Conservation (phyloP, 2,888 invertebrate genomes). For the Monochamus alternatus region DNA sequence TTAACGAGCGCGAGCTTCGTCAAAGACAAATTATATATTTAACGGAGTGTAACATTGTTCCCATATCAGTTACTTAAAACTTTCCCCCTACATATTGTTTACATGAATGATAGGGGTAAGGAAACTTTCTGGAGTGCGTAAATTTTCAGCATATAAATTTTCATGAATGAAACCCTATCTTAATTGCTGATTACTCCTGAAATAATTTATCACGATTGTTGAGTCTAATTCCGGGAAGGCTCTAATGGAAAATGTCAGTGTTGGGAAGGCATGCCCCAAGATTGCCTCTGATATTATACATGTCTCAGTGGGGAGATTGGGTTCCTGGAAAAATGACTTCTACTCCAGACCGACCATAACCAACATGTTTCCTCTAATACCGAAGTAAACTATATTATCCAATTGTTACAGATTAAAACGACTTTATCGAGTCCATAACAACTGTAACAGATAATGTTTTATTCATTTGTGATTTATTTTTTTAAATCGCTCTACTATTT, state of each 20-base stretch:
- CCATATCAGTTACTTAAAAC: constrained; percentile 31
- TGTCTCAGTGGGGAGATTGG: neutral
- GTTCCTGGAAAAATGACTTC: neutral
- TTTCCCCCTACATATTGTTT: constrained; percentile 35
- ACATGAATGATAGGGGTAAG: constrained; percentile 34
- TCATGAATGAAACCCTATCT: constrained; percentile 34
- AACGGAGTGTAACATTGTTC: constrained; percentile 31
- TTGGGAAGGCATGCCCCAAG: neutral
- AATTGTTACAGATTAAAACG: too few relatives aligned
- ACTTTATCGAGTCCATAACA: too few relatives aligned
- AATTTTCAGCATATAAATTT: constrained; percentile 35
- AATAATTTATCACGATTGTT: constrained; percentile 35
- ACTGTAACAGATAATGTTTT: too few relatives aligned
- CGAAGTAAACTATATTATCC: too few relatives aligned
- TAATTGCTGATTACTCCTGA: constrained; percentile 34
- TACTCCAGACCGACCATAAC: neutral
- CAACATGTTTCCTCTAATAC: too few relatives aligned
- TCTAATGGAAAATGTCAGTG: constrained; percentile 24
- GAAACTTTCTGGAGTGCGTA: constrained; percentile 32
- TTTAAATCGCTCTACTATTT: too few relatives aligned
- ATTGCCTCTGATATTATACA: constrained; percentile 17
- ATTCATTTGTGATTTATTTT: too few relatives aligned
- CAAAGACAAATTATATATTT: constrained; percentile 29
- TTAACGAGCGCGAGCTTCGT: constrained; percentile 13
- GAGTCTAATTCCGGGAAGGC: constrained; percentile 13